These are phyloP conservation scores for Corvus hawaiiensis DNA, from an alignment of 2,113 vertebrate genomes.

Conservation along the genomic window DNA sequence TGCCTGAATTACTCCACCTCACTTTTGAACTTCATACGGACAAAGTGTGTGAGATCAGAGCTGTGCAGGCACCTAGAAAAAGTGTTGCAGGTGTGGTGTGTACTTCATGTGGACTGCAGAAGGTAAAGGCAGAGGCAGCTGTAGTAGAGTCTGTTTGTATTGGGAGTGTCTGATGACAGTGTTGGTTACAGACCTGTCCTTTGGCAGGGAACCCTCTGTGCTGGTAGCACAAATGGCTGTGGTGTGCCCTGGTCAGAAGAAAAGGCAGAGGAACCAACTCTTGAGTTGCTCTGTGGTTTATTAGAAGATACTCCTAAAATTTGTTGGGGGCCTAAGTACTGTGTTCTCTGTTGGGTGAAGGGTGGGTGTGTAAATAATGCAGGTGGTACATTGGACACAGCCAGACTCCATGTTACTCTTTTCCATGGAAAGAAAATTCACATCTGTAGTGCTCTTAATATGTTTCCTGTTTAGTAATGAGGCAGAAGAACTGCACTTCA, in stretches of 20 bases:
- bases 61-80: neutral
- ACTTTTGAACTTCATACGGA: neutral
- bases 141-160: neutral
- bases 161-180: neutral
- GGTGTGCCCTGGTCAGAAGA: neutral
- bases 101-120: neutral
- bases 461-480: neutral
- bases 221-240: neutral
- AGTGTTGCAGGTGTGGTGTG: neutral
- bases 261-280: neutral
- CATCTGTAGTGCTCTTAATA: neutral
- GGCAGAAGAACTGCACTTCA: neutral
- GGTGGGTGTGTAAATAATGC: neutral
- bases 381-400: neutral
- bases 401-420: neutral
- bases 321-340: too few species aligned
- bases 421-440: neutral
- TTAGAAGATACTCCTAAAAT: neutral
- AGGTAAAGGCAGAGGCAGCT: neutral
- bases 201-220: neutral
- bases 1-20: neutral
- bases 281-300: neutral
- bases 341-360: neutral
- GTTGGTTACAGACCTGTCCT: neutral
- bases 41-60: neutral